A percentile compares a stretch with the other conserved stretches of the same genome.
These are phyloP conservation scores for Meganola albula DNA, from an alignment of 2,888 invertebrate species.

Conservation along the genomic window DNA sequence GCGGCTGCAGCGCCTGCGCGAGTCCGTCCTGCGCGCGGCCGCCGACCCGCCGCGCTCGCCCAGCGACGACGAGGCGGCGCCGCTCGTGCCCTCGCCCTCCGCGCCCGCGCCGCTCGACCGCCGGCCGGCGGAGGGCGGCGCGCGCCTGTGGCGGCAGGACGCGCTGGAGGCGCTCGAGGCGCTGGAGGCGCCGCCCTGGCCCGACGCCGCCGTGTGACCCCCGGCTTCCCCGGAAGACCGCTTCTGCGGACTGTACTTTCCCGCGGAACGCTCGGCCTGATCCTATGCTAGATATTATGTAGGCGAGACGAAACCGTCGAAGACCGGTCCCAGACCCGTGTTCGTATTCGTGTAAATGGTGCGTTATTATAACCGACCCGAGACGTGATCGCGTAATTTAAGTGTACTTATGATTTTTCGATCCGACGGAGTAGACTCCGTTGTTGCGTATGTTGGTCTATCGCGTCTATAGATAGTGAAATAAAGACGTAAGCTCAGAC, in stretches of 20 bases:
- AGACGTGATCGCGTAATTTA: constrained; percentile 54
- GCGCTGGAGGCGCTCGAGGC: constrained; percentile 64
- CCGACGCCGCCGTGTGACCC: constrained; percentile 67
- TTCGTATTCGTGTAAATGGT: no score
- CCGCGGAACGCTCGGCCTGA: constrained; percentile 17
- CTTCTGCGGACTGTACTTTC: no score
- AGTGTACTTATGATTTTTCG: constrained; percentile 22
- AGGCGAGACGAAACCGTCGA: no score
- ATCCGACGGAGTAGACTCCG: no score
- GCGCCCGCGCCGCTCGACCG: constrained; percentile 28
- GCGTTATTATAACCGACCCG: no score
- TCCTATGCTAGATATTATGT: constrained; percentile 4
- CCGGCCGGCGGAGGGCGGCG: constrained; percentile 48
- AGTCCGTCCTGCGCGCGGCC: constrained; percentile 56
- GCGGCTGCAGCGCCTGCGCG: constrained; percentile 55
- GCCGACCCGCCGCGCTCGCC: constrained; percentile 51
- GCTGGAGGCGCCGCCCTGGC: constrained; percentile 71
- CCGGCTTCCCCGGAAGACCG: not conserved
- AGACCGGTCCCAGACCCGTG: no score
- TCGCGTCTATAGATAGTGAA: constrained; percentile 19
- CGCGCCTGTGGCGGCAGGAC: constrained; percentile 71
- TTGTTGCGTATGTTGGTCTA: no score
- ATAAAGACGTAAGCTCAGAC: constrained; percentile 26
- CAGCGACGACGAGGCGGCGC: constrained; percentile 83
- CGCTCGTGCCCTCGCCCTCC: constrained; percentile 68